Evolutionary conservation across 2,113 vertebrate species (phyloP).

Genomic region (Alethe diademata): DNA sequence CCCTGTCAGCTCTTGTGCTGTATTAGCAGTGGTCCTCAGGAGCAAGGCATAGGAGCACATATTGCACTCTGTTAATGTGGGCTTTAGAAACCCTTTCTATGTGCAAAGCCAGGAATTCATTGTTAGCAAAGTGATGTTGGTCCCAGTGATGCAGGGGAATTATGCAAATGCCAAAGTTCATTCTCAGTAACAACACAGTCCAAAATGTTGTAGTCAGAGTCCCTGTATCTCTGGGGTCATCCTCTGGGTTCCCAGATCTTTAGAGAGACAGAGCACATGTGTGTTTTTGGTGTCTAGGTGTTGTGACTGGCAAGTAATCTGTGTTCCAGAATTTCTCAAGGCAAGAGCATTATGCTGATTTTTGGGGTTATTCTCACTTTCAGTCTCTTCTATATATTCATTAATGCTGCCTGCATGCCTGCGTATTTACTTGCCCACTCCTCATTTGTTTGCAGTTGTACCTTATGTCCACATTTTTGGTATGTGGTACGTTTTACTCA

Average conservation of each 20-base stretch:
- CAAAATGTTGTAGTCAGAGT: accelerated
- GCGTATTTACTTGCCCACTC: background rate
- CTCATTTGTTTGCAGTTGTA: background rate
- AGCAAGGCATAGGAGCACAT: background rate
- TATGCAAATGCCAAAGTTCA: background rate
- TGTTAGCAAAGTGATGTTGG: background rate
- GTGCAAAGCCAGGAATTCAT: background rate
- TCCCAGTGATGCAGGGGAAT: background rate
- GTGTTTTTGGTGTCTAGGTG: accelerated
- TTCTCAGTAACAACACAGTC: background rate
- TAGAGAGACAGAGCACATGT: background rate
- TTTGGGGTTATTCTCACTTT: background rate
- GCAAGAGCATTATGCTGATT: background rate
- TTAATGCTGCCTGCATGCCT: background rate
- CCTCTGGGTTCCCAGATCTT: background rate
- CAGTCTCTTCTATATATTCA: background rate
- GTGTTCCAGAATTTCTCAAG: background rate
- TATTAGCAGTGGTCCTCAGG: background rate
- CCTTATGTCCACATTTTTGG: background rate
- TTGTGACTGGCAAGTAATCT: background rate
- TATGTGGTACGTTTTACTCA: background rate
- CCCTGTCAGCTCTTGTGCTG: background rate
- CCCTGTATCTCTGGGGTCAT: background rate
- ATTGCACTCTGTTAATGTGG: background rate
- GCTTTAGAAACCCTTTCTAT: background rate